These are phyloP conservation scores for Molothrus ater DNA, from an alignment of 2,797 vertebrate genomes.

Conservation along the genomic window DNA sequence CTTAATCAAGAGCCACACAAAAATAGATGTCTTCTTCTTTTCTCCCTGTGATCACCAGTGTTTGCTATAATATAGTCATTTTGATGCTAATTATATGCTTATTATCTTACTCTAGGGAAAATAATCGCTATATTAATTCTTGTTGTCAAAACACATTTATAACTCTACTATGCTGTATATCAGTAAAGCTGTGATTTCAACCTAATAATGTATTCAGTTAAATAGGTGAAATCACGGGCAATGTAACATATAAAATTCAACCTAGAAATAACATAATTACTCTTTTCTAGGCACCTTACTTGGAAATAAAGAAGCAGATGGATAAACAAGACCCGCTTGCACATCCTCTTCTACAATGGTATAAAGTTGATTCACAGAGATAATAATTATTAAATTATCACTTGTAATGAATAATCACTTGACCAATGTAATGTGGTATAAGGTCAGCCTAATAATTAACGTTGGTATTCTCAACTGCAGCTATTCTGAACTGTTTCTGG, in stretches of 20 bases:
- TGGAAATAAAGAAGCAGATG: conserved; percentile 95
- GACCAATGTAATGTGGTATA: neutral
- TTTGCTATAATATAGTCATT: neutral
- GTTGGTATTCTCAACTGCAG: neutral
- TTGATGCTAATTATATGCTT: conserved; percentile 22
- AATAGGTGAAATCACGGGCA: neutral
- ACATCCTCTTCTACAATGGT: conserved; percentile 90
- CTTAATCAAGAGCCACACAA: neutral
- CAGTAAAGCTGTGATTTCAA: conserved; percentile 1
- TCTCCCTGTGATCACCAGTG: neutral
- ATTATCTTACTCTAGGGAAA: neutral
- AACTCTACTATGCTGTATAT: neutral
- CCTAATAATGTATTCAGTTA: neutral
- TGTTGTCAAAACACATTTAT: neutral
- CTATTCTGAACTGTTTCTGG: neutral
- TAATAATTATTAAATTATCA: neutral
- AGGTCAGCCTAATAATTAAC: neutral
- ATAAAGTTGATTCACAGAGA: conserved; percentile 24
- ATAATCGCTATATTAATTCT: neutral
- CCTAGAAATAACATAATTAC: neutral
- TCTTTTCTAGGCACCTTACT: conserved; percentile 85
- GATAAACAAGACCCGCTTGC: conserved; percentile 90
- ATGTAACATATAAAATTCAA: neutral
- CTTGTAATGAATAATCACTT: neutral
- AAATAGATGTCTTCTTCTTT: neutral